Conservation (phyloP, 2,888 invertebrate species). For the Tetragonisca angustula region DNA sequence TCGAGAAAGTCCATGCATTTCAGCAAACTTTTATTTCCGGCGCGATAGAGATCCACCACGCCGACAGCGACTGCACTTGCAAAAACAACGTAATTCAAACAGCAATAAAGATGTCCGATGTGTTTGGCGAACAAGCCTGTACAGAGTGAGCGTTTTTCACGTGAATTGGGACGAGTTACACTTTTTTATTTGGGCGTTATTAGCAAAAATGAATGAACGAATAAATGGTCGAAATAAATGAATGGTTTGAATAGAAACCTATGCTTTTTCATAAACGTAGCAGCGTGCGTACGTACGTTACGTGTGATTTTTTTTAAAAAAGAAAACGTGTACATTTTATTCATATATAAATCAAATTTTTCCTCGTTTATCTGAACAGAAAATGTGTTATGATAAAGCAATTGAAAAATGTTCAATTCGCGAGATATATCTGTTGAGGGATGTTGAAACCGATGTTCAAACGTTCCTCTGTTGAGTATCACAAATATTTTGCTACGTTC, state of each 20-base stretch:
- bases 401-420: neutral
- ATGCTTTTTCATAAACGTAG: neutral
- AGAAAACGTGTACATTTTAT: neutral
- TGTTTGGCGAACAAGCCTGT: neutral
- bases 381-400: neutral
- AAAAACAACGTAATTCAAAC: constrained; percentile 31
- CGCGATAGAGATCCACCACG: neutral
- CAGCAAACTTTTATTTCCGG: constrained; percentile 19
- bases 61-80: neutral
- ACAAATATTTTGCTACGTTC: neutral
- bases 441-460: neutral
- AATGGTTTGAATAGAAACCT: neutral
- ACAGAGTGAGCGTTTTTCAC: too few species aligned
- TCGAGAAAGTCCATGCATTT: neutral
- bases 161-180: neutral
- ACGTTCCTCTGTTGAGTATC: neutral
- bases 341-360: neutral
- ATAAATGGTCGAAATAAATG: neutral
- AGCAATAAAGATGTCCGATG: constrained; percentile 28
- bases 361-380: neutral
- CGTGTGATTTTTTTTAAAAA: neutral
- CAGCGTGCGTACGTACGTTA: neutral
- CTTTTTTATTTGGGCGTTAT: neutral
- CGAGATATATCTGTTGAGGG: neutral
- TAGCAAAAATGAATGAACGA: neutral